Evolutionary conservation across 2,888 invertebrate genomes (phyloP), one percentile per base, ranked within the genome.

Genomic region (Cheiracanthium punctorium): DNA sequence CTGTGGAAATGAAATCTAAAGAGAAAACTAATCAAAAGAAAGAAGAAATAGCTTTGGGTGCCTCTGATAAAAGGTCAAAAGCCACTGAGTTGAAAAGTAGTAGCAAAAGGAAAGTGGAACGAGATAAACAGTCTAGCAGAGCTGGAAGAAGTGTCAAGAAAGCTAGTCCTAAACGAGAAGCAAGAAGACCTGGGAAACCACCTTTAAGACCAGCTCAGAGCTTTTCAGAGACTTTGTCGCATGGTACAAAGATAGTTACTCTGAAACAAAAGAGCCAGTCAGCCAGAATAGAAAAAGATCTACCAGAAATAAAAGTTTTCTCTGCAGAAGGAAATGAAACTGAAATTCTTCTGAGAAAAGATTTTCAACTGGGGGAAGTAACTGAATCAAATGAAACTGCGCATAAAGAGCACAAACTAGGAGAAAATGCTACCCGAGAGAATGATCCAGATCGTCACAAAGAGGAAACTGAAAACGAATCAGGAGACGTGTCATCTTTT

Each of bases 241-340:
- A 41, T 10, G 52, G 74, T 29, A 12, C 29, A 28, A 79, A 67
- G 37, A n/a, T 17, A 4, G 58, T 67, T 2, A 10, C 29, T 17
- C 28, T 8, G 5, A 79, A 85, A 32, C 48, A 72, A 24, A 74
- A 79, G 32, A 69, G 37, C 30, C 48, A 74, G 33, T 85, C 73
- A 17, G 58, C 84, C 8, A 69, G 37, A 29, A 69, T 64, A 1
- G 73, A 58, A 29, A 79, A 67, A 58, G 72, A 52, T 30, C 32
- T 85, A 12, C 84, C 84, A 28, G 70, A 79, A 29, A 85, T 85
- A 28, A 85, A 41, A 70, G 24, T 85, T 4, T 72, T 69, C 20
- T 70, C 84, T 0, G 84, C 74, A 7, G 84, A 85, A 58, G 84
- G 79, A 0, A 69, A 71, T 43, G 37, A 69, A 8, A 82, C 82